Evolutionary conservation across 2,113 vertebrate species (phyloP).

Genomic region (Octodon degus): DNA sequence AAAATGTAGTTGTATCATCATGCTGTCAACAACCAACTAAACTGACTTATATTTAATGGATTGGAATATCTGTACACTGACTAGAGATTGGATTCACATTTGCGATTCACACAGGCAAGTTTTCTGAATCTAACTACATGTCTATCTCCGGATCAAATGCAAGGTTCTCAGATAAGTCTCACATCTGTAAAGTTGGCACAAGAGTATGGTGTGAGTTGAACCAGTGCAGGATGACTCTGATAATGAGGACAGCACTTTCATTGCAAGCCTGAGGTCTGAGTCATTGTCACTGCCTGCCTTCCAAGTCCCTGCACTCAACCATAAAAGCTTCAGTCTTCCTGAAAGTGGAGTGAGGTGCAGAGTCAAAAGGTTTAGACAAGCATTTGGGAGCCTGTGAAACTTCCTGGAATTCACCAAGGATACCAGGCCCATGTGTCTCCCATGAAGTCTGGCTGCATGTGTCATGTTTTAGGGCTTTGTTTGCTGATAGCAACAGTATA

Average conservation of each 20-base stretch:
- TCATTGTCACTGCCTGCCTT: slow-evolving; percentile 9
- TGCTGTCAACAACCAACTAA: not conserved
- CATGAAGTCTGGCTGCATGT: not conserved
- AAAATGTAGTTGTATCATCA: not conserved
- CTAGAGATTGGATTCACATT: not conserved
- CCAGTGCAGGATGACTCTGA: not conserved
- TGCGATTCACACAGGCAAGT: not conserved
- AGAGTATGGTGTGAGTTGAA: not conserved
- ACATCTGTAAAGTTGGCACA: not conserved
- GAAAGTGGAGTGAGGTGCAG: slow-evolving; percentile 40
- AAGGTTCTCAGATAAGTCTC: slow-evolving; percentile 13
- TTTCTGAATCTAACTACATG: not conserved
- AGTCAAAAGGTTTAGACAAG: slow-evolving; percentile 61
- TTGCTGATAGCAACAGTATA: not conserved
- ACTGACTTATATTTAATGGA: not conserved
- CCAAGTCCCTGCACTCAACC: not conserved
- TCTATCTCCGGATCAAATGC: not conserved
- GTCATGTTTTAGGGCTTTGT: not conserved
- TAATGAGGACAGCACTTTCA: not conserved
- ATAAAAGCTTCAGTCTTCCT: slow-evolving; percentile 3
- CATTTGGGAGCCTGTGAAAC: slow-evolving; percentile 43
- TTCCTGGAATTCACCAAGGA: slow-evolving; percentile 58
- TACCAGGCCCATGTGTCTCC: slow-evolving; percentile 53
- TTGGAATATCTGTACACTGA: not conserved
- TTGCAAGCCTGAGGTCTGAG: not conserved